These are phyloP conservation scores for Hemaris fuciformis DNA, from an alignment of 2,888 invertebrate species.

Conservation along the genomic window DNA sequence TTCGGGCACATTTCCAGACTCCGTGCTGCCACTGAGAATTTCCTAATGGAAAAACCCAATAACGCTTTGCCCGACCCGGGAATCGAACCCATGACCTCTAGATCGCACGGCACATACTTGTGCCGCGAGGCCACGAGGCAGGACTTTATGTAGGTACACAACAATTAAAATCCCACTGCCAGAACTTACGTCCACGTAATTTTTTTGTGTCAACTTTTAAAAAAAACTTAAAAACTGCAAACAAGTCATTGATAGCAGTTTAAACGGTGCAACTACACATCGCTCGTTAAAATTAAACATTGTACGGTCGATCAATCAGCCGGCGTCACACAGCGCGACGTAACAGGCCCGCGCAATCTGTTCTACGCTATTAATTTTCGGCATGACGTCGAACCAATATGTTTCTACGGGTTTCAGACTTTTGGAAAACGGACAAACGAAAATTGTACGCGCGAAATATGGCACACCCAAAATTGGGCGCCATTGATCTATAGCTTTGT, in stretches of 20 bases:
- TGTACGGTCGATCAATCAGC: constrained; percentile 29
- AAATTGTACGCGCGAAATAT: constrained; percentile 1
- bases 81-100: too few relatives aligned
- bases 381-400: constrained; percentile 17
- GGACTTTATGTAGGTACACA: too few relatives aligned
- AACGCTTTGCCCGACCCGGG: too few relatives aligned
- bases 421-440: constrained; percentile 7
- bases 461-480: constrained; percentile 4
- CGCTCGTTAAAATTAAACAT: constrained; percentile 30
- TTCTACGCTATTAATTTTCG: constrained; percentile 26
- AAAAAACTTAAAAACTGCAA: neutral
- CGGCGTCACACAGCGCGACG: constrained; percentile 25
- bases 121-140: too few relatives aligned
- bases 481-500: neutral
- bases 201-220: too few relatives aligned
- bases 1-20: too few relatives aligned
- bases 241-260: constrained; percentile 25
- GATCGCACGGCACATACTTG: too few relatives aligned
- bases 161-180: too few relatives aligned
- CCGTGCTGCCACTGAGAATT: too few relatives aligned
- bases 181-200: too few relatives aligned
- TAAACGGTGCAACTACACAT: constrained; percentile 20
- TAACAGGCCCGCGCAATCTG: constrained; percentile 24
- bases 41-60: too few relatives aligned
- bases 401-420: constrained; percentile 7